Conservation (phyloP, 2,797 vertebrate genomes). For the Sparus aurata region DNA sequence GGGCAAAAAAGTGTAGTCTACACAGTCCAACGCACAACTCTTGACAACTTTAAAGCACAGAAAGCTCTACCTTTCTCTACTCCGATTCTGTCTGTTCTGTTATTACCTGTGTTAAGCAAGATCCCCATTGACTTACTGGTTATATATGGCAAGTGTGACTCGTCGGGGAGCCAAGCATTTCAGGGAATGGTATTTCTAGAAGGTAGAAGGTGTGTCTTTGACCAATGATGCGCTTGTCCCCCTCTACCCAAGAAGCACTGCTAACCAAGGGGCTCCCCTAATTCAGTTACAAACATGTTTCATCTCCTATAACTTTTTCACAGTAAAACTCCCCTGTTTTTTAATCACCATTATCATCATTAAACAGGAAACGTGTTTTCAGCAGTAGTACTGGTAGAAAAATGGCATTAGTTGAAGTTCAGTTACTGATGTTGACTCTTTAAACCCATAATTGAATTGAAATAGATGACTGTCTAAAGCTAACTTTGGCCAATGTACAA, state of each 20-base stretch:
- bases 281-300: too few species aligned
- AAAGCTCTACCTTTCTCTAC: background rate
- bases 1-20: conserved; percentile 58
- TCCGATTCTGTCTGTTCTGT: conserved; percentile 3
- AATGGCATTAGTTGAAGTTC: background rate
- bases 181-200: background rate
- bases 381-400: too few species aligned
- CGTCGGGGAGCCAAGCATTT: too few species aligned
- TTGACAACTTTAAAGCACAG: conserved; percentile 19
- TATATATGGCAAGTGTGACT: too few species aligned
- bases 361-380: too few species aligned
- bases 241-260: too few species aligned
- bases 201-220: too few species aligned
- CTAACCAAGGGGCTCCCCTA: too few species aligned
- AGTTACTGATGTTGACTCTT: background rate
- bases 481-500: background rate
- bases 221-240: too few species aligned
- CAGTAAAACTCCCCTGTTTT: too few species aligned
- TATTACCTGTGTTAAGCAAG: background rate
- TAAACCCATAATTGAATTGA: background rate
- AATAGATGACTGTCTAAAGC: background rate
- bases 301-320: too few species aligned
- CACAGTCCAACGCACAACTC: conserved; percentile 27
- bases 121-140: background rate
- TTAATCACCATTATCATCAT: too few species aligned